phyloP scores from a whole-genome alignment of 1,140 invertebrate species.

The Argopecten irradians region DNA sequence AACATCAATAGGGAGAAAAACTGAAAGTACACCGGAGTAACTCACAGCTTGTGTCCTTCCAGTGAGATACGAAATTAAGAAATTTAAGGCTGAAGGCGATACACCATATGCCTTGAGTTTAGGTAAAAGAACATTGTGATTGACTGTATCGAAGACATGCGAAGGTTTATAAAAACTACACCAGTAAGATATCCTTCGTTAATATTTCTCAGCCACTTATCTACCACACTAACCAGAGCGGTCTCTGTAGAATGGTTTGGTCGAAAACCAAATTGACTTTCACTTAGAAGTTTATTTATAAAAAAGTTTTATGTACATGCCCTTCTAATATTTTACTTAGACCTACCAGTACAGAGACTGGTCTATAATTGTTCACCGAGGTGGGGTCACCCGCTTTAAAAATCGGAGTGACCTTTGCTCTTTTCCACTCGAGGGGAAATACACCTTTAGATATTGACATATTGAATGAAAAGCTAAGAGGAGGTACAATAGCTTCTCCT shows the following conservation, averaged over 20 bases:
- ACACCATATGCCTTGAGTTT: constrained; percentile 27
- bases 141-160: background rate
- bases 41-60: too few relatives aligned
- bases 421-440: background rate
- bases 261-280: background rate
- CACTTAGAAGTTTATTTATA: too few relatives aligned
- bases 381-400: background rate
- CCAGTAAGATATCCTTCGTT: background rate
- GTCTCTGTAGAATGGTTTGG: background rate
- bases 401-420: constrained; percentile 20
- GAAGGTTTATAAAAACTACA: constrained; percentile 21
- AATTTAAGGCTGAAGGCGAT: too few relatives aligned
- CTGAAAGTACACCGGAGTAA: too few relatives aligned
- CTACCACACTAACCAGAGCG: background rate
- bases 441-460: constrained; percentile 1
- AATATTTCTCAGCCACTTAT: background rate
- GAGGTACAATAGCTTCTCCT: constrained; percentile 13
- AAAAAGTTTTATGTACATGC: too few relatives aligned
- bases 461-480: background rate
- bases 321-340: too few relatives aligned
- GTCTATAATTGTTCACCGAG: background rate
- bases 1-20: too few relatives aligned
- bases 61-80: too few relatives aligned
- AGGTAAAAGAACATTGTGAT: background rate
- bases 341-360: background rate